A percentile compares a stretch with the other conserved stretches of the same genome.
Evolutionary conservation across 2,797 vertebrate genomes (phyloP).

Genomic region (Scarus forsteni): DNA sequence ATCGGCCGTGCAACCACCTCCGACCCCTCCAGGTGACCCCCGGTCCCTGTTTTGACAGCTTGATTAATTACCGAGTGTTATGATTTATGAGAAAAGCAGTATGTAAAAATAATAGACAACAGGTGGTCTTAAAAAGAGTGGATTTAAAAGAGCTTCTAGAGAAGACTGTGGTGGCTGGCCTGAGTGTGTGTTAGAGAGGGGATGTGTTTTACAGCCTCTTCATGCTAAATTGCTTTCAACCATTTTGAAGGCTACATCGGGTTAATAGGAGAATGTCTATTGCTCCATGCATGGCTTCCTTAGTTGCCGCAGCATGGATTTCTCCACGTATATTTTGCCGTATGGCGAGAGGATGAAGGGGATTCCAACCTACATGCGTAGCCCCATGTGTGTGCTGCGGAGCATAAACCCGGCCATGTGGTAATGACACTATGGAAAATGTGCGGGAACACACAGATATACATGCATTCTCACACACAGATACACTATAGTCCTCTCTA

Average conservation of each 20-base stretch:
- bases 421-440: constrained; percentile 83
- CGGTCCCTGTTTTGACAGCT: constrained; percentile 98
- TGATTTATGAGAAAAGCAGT: constrained; percentile 99
- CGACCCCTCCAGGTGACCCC: constrained; percentile 95
- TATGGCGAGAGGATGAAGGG: constrained; percentile 74
- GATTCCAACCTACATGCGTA: constrained; percentile 80
- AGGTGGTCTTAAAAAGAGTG: constrained; percentile 92
- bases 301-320: constrained; percentile 69
- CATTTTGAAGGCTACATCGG: constrained; percentile 71
- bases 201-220: constrained; percentile 76
- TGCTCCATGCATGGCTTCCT: constrained; percentile 72
- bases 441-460: constrained; percentile 54
- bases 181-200: constrained; percentile 47
- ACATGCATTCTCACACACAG: constrained; percentile 78
- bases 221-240: constrained; percentile 79
- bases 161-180: constrained; percentile 58
- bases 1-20: constrained; percentile 96
- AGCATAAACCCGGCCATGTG: constrained; percentile 79
- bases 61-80: constrained; percentile 99
- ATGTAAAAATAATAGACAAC: constrained; percentile 99
- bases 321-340: constrained; percentile 61
- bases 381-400: constrained; percentile 80
- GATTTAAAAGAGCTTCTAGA: constrained; percentile 73
- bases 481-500: constrained; percentile 83
- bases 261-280: constrained; percentile 81